Evolutionary conservation across 2,888 invertebrate species (phyloP), one percentile per base, ranked within the genome.

Genomic region (Carpatolechia fugitivella): DNA sequence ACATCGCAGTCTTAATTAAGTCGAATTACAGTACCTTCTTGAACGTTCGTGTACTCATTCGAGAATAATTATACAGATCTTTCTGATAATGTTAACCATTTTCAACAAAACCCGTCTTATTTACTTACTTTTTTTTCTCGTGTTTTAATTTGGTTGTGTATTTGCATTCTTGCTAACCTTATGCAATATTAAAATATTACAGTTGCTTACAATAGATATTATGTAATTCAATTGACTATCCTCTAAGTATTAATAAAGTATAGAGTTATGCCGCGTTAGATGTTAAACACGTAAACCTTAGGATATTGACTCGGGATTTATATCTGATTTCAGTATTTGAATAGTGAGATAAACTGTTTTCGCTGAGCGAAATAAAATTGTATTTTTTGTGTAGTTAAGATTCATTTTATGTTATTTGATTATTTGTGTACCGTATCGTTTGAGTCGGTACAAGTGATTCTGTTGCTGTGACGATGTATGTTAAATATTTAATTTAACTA

Each of bases 401-500:
- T 64, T 68, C 64, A 56, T 66, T 75, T 70, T 68, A 67, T 65
- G 44, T 64, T 70, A 70, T 72, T 70, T 24, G 3, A 24, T 24
- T n/a, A n/a, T n/a, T n/a, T 72, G 73, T 68, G 74, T 74, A 68
- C 66, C 69, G 72, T 65, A 62, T 64, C 63, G 60, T 70, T 63
- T 84, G 76, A 65, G 61, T 70, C 70, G 82, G 84, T 85, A 86
- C 84, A 60, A 76, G 88, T 89, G 88, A 88, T 89, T 67, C 72
- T 74, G 76, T 85, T 85, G 86, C 87, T 89, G 88, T 89, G 88
- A 88, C 81, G 61, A 52, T n/a, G 40, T 38, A 51, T 76, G 24
- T 60, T 78, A 68, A 51, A 35, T 36, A 29, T 33, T 44, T 50
- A 20, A 38, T 31, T 58, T 48, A 60, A 58, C 55, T 63, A 60